These are phyloP conservation scores for Dipodomys ordii DNA, from an alignment of 2,113 vertebrate genomes.

Conservation along the genomic window DNA sequence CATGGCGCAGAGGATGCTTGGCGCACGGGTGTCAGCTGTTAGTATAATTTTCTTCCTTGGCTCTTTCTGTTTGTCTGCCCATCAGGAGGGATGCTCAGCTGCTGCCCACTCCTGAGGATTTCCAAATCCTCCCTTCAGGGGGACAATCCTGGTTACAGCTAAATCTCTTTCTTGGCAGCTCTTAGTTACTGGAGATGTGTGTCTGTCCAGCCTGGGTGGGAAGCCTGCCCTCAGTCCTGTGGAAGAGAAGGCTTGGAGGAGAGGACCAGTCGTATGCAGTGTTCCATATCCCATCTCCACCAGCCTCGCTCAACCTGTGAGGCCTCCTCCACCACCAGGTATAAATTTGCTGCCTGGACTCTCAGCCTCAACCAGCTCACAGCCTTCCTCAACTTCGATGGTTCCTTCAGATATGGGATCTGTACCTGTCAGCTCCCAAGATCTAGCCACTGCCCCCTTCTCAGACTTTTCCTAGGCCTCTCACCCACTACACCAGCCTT, in stretches of 20 bases:
- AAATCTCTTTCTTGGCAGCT: neutral
- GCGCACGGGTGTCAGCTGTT: fast-evolving
- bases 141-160: neutral
- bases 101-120: neutral
- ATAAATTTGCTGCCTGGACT: neutral
- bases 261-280: neutral
- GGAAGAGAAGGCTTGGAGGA: neutral
- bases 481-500: neutral
- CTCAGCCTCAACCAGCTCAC: fast-evolving
- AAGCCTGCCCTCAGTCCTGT: neutral
- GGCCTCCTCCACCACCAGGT: neutral
- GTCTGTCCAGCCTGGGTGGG: neutral
- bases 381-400: too few species aligned
- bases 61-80: neutral
- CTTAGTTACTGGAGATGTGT: neutral
- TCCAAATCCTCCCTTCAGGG: neutral
- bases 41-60: neutral
- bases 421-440: neutral
- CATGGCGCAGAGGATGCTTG: neutral
- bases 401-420: neutral
- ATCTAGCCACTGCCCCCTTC: neutral
- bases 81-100: neutral
- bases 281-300: neutral
- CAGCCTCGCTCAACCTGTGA: neutral
- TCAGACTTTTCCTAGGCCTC: neutral